Conservation (phyloP, 1,140 invertebrate genomes). For the Drosophila melanica region DNA sequence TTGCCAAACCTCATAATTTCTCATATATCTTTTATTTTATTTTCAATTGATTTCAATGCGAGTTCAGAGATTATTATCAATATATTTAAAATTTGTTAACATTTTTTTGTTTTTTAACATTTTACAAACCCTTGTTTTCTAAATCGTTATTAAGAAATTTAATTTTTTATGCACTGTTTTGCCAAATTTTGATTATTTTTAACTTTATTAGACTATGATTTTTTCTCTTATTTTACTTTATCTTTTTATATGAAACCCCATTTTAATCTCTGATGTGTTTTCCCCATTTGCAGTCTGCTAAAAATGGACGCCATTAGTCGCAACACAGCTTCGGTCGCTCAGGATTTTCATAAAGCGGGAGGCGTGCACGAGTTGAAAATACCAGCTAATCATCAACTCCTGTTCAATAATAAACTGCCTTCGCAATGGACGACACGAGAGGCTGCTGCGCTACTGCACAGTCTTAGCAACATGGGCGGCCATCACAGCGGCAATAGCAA, state of each 20-base stretch:
- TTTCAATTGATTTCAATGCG: too few species aligned
- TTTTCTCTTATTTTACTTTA: not conserved
- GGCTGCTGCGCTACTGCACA: constrained; percentile 79
- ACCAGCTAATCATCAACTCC: constrained; percentile 84
- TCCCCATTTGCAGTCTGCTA: constrained; percentile 67
- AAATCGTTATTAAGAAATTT: too few species aligned
- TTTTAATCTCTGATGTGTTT: constrained; percentile 5
- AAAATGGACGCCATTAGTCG: constrained; percentile 84
- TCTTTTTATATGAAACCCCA: too few species aligned
- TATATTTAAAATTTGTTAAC: too few species aligned
- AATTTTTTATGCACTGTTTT: too few species aligned
- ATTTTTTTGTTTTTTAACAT: too few species aligned
- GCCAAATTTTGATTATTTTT: not conserved
- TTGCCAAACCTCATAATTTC: constrained; percentile 1
- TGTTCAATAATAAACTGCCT: constrained; percentile 84
- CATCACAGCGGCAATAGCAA: constrained; percentile 35
- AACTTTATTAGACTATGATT: not conserved
- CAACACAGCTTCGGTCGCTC: constrained; percentile 84
- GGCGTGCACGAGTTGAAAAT: constrained; percentile 84
- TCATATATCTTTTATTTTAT: too few species aligned
- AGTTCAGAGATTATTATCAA: too few species aligned
- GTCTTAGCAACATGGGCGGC: constrained; percentile 73
- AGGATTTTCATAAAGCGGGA: constrained; percentile 85
- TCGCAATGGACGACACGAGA: constrained; percentile 84
- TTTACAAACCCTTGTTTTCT: too few species aligned